Evolutionary conservation across 2,113 vertebrate species (phyloP).

Genomic region (Ptychochromis oligacanthus): DNA sequence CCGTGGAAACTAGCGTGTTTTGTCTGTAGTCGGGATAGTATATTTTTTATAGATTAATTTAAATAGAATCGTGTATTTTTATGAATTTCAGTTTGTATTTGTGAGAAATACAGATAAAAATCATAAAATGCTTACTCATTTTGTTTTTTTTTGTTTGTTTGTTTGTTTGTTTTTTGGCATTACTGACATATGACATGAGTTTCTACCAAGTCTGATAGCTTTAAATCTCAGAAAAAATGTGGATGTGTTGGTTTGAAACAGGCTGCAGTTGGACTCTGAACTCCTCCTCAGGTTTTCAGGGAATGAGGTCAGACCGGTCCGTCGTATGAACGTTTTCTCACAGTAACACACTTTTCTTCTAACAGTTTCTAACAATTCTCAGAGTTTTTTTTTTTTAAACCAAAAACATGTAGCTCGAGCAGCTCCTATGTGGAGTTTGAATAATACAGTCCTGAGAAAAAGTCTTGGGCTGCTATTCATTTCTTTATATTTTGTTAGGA

Average conservation of each 20-base stretch:
- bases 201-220: background rate
- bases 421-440: too few relatives aligned
- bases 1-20: background rate
- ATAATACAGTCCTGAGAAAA: too few relatives aligned
- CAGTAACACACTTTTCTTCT: too few relatives aligned
- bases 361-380: too few relatives aligned
- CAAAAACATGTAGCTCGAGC: too few relatives aligned
- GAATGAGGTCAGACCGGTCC: background rate
- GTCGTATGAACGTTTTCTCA: background rate
- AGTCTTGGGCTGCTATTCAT: too few relatives aligned
- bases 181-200: background rate
- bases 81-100: background rate
- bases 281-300: background rate
- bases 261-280: background rate
- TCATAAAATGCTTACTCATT: background rate
- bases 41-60: constrained; percentile 14
- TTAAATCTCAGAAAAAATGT: background rate
- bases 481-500: too few relatives aligned
- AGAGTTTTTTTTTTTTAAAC: too few relatives aligned
- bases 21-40: background rate
- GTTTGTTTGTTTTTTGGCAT: too few relatives aligned
- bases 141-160: background rate
- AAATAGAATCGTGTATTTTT: background rate
- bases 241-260: background rate
- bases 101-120: background rate